A percentile compares a stretch with the other conserved stretches of the same genome.
These are phyloP conservation scores for Drosophila trapezifrons DNA, from an alignment of 1,140 invertebrate species.

Conservation along the genomic window DNA sequence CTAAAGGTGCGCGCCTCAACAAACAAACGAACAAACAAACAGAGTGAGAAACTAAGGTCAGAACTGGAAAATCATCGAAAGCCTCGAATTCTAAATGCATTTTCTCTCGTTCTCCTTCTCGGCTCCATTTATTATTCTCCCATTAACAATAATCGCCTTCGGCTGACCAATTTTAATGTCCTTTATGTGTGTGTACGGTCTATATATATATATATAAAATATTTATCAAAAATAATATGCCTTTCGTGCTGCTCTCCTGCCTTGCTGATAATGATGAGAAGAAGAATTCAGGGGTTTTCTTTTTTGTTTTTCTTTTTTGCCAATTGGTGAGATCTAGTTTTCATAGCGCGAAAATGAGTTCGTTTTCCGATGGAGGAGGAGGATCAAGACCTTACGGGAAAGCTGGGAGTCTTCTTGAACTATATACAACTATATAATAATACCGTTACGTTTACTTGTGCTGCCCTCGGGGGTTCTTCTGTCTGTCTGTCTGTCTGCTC, in stretches of 20 bases:
- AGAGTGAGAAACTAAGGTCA: slow-evolving; percentile 19
- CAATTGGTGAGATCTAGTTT: slow-evolving; percentile 82
- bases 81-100: slow-evolving; percentile 65
- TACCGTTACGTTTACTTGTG: slow-evolving; percentile 81
- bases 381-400: slow-evolving; percentile 16
- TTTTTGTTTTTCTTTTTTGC: slow-evolving; percentile 34
- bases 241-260: slow-evolving; percentile 41
- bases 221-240: slow-evolving; percentile 81
- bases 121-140: slow-evolving; percentile 27
- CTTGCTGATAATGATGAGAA: slow-evolving; percentile 38
- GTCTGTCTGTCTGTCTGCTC: slow-evolving; percentile 52
- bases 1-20: slow-evolving; percentile 61
- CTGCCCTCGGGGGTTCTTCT: slow-evolving; percentile 40
- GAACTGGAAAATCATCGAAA: slow-evolving; percentile 36
- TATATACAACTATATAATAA: slow-evolving; percentile 80
- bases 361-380: slow-evolving; percentile 2
- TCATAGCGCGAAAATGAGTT: slow-evolving; percentile 72
- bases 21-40: slow-evolving; percentile 33
- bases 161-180: slow-evolving; percentile 23
- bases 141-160: slow-evolving; percentile 45
- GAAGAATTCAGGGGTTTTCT: slow-evolving; percentile 30
- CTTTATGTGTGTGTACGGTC: slow-evolving; percentile 31
- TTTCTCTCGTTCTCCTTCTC: slow-evolving; percentile 39
- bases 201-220: slow-evolving; percentile 70
- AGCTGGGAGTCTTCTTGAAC: slow-evolving; percentile 7